Evolutionary conservation across 2,797 vertebrate species (phyloP).

Genomic region (Adrianichthys oophorus): DNA sequence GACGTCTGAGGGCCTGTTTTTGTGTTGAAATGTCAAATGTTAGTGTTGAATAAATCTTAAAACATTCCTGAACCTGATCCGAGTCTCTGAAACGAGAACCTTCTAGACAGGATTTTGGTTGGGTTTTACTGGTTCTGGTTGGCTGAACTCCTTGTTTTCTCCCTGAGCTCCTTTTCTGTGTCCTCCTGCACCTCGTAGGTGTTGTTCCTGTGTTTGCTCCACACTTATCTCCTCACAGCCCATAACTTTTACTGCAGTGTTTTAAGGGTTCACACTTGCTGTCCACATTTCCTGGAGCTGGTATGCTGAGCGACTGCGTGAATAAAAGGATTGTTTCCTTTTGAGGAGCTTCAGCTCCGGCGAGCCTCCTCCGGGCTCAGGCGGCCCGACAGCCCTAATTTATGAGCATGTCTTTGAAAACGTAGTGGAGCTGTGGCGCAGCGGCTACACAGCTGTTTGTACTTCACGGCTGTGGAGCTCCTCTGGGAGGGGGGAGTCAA

Average conservation of each 20-base stretch:
- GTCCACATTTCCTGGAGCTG: constrained; percentile 41
- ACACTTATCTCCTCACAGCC: constrained; percentile 24
- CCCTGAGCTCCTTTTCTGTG: no score
- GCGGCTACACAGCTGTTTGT: constrained; percentile 77
- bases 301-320: constrained; percentile 33
- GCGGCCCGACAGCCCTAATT: constrained; percentile 63
- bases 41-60: no score
- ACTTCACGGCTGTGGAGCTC: constrained; percentile 74
- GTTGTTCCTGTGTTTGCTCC: constrained; percentile 7
- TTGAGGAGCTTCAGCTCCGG: constrained; percentile 34
- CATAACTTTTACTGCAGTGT: constrained; percentile 38
- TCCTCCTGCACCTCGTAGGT: no score
- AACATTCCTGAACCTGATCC: no score
- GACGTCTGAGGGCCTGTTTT: no score
- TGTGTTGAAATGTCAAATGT: no score
- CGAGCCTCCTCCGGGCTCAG: constrained; percentile 56
- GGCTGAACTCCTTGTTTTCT: no score
- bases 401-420: constrained; percentile 68
- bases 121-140: no score
- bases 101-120: no score
- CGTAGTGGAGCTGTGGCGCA: constrained; percentile 55
- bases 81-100: no score
- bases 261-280: constrained; percentile 52
- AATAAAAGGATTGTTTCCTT: constrained; percentile 55
- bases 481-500: constrained; percentile 52